These are phyloP conservation scores for Dendrolimus houi DNA, from an alignment of 2,888 invertebrate species.

Conservation along the genomic window DNA sequence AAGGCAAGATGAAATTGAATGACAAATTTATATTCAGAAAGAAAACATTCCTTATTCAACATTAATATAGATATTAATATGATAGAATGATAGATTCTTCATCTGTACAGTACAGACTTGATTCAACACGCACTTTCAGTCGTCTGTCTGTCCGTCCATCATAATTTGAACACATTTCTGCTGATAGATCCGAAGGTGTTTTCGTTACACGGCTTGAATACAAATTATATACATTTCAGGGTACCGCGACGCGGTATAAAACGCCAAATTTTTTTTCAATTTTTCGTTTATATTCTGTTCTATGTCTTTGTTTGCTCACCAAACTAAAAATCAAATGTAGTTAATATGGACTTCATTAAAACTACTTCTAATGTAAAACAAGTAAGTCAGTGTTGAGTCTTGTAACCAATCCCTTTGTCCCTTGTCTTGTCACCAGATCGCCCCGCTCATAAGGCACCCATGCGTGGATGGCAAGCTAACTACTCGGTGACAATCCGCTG, in stretches of 20 bases:
- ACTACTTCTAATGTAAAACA: no score
- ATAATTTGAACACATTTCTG: slow-evolving; percentile 37
- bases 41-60: not conserved
- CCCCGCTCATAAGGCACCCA: no score
- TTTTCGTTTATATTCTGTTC: no score
- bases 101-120: not conserved
- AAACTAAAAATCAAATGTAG: no score
- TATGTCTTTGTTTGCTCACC: no score
- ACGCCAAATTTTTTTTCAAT: not conserved
- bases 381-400: no score
- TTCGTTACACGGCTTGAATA: slow-evolving; percentile 11
- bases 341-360: no score
- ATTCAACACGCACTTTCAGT: slow-evolving; percentile 5
- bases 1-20: no score
- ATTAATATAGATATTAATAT: not conserved
- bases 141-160: slow-evolving; percentile 27
- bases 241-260: slow-evolving; percentile 1
- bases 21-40: not conserved
- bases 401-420: no score
- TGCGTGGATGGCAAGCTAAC: no score
- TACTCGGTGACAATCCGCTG: no score
- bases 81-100: not conserved
- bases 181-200: slow-evolving; percentile 22
- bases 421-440: no score
- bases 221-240: slow-evolving; percentile 5